Percentiles rank a stretch among this genome's conserved stretches.
phyloP scores from a whole-genome alignment of 2,797 vertebrate species.

The Chiloscyllium punctatum region DNA sequence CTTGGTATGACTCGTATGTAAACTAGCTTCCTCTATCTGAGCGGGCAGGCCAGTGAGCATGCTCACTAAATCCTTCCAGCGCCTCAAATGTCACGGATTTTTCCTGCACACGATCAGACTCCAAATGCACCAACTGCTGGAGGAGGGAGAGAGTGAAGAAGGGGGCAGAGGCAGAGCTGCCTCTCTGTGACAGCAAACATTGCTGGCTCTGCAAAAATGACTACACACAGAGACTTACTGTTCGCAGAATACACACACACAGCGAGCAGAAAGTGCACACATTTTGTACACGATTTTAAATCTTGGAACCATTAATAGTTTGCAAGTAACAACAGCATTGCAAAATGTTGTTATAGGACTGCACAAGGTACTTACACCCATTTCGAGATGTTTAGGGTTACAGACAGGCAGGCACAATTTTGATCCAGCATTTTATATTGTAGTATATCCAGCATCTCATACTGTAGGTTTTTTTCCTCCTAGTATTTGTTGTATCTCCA shows the following conservation, averaged over 20 bases:
- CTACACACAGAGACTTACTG: neutral
- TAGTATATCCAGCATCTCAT: too few relatives aligned
- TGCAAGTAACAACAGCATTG: neutral
- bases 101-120: constrained; percentile 62
- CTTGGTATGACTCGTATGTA: constrained; percentile 66
- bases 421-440: neutral
- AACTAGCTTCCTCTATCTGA: constrained; percentile 57
- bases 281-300: neutral
- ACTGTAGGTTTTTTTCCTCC: neutral
- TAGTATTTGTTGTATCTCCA: neutral
- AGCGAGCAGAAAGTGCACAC: neutral
- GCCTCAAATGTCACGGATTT: constrained; percentile 71
- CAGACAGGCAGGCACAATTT: neutral
- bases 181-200: constrained; percentile 43
- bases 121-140: constrained; percentile 46
- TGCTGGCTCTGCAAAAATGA: constrained; percentile 39
- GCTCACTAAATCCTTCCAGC: constrained; percentile 65
- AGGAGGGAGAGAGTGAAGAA: constrained; percentile 40
- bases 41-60: constrained; percentile 56
- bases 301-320: neutral
- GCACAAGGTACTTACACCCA: neutral
- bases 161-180: constrained; percentile 45
- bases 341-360: too few relatives aligned
- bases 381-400: neutral
- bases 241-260: neutral